Percentiles rank a stretch among this genome's conserved stretches.
phyloP scores from a whole-genome alignment of 2,888 invertebrate genomes.

The Erpobdella octoculata region DNA sequence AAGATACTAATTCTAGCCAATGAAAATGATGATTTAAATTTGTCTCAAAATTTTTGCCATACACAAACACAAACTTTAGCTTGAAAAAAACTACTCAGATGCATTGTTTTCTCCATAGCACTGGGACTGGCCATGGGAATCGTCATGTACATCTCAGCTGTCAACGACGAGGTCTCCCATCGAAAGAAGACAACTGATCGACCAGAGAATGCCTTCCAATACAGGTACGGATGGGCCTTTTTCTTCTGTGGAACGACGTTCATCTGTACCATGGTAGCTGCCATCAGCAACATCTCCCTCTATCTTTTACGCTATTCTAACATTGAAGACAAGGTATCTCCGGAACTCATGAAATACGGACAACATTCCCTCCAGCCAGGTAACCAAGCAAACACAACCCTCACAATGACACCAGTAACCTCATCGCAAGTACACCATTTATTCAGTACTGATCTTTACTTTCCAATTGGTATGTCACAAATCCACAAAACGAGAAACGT shows the following conservation, averaged over 20 bases:
- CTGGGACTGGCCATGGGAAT: constrained; percentile 46
- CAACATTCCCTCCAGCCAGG: background rate
- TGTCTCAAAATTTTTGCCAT: too few relatives aligned
- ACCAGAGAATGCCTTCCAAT: constrained; percentile 40
- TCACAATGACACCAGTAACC: background rate
- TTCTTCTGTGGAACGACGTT: constrained; percentile 48
- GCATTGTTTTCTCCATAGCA: too few relatives aligned
- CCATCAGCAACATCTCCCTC: constrained; percentile 46
- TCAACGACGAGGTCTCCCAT: constrained; percentile 50
- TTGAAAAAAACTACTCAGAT: too few relatives aligned
- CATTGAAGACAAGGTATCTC: constrained; percentile 24
- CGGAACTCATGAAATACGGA: background rate
- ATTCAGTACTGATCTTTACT: background rate
- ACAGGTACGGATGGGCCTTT: constrained; percentile 50
- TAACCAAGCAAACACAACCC: background rate
- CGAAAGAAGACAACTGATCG: constrained; percentile 40
- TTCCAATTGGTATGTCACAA: background rate
- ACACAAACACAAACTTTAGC: too few relatives aligned
- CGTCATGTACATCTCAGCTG: constrained; percentile 48
- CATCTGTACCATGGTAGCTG: constrained; percentile 45
- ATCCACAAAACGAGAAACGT: too few relatives aligned
- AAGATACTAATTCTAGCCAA: too few relatives aligned
- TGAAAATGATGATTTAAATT: too few relatives aligned
- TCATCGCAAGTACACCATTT: background rate
- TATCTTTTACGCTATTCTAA: constrained; percentile 40